phyloP scores from a whole-genome alignment of 2,113 vertebrate species.

The Dascyllus trimaculatus region DNA sequence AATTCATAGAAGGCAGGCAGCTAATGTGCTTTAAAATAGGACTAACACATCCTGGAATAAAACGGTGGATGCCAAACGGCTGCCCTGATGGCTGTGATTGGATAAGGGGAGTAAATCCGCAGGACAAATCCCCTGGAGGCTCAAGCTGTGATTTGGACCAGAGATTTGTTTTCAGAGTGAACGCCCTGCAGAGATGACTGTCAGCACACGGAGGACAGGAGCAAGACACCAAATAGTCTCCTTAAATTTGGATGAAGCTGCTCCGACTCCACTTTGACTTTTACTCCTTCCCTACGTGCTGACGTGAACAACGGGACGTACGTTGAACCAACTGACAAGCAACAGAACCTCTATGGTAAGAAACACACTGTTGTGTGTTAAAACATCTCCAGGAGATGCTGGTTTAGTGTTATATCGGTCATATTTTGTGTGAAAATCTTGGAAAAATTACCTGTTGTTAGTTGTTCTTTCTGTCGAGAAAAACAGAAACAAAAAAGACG shows the following conservation, averaged over 20 bases:
- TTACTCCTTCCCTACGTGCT: conserved; percentile 8
- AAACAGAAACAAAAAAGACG: too few relatives aligned
- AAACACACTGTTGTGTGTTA: not conserved
- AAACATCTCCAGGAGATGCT: not conserved
- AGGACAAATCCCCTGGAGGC: conserved; percentile 73
- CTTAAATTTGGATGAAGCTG: conserved; percentile 25
- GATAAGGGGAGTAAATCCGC: conserved; percentile 76
- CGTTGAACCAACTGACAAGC: not conserved
- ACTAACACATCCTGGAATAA: conserved; percentile 47
- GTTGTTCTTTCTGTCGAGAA: too few relatives aligned
- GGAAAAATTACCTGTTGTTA: too few relatives aligned
- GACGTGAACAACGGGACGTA: conserved; percentile 9
- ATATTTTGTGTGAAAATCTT: too few relatives aligned
- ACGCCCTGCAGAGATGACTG: conserved; percentile 49
- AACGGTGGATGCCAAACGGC: conserved; percentile 42
- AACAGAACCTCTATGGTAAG: conserved; percentile 36
- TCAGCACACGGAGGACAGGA: conserved; percentile 6
- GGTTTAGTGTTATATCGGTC: too few relatives aligned
- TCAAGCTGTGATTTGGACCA: conserved; percentile 71
- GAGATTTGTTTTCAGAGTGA: conserved; percentile 69
- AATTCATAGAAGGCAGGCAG: conserved; percentile 43
- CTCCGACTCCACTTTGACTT: conserved; percentile 5
- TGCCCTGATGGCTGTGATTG: conserved; percentile 67
- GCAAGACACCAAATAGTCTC: not conserved
- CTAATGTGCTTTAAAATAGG: conserved; percentile 28